A percentile compares a stretch with the other conserved stretches of the same genome.
Evolutionary conservation across 2,113 vertebrate species (phyloP).

Genomic region (Thymallus thymallus): DNA sequence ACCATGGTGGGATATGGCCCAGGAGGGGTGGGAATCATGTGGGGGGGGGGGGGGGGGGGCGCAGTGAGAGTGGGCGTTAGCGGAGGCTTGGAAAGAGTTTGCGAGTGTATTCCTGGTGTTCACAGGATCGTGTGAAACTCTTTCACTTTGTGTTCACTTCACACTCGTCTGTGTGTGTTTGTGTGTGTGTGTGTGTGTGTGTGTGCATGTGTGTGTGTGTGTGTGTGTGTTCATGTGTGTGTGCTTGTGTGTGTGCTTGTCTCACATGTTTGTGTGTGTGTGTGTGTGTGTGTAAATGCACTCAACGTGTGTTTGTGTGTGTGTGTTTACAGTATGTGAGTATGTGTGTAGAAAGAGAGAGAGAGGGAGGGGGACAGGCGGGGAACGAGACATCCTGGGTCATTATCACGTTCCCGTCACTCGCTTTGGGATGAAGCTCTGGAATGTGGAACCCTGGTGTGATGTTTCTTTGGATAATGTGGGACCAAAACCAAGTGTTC

Average conservation of each 20-base stretch:
- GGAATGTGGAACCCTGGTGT: conserved; percentile 2
- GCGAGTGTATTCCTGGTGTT: not conserved
- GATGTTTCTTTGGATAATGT: not conserved
- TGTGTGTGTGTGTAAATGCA: not conserved
- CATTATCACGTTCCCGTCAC: conserved; percentile 11
- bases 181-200: not conserved
- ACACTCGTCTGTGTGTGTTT: conserved; percentile 1
- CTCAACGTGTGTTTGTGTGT: not conserved
- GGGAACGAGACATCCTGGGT: not conserved
- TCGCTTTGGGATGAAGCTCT: conserved; percentile 5
- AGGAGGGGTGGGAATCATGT: conserved; percentile 11
- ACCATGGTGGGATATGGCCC: conserved; percentile 24
- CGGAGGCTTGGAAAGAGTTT: not conserved
- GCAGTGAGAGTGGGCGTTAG: not conserved
- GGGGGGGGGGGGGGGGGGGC: not conserved
- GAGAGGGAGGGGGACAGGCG: too few species aligned
- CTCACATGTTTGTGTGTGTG: not conserved
- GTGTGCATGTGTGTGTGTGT: not conserved
- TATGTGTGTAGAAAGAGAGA: not conserved
- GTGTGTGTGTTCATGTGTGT: not conserved
- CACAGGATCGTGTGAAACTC: conserved; percentile 18
- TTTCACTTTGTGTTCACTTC: not conserved
- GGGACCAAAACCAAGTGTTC: not conserved
- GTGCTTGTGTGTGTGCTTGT: not conserved
- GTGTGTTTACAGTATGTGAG: not conserved